Base-by-base conservation (phyloP, 1,140 invertebrate species). In the Diachasma alloeum region DNA sequence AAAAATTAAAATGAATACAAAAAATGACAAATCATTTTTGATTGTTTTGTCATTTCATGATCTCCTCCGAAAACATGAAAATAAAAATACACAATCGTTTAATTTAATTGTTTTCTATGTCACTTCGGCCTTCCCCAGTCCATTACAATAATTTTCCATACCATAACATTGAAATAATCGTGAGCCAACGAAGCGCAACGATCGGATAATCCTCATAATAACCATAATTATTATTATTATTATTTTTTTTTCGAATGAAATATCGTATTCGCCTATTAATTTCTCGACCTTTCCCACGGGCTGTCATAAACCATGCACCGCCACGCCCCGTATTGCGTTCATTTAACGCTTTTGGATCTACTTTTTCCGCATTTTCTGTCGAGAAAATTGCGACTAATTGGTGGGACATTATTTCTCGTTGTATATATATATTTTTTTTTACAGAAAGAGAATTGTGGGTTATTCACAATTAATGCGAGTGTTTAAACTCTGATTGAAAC, bases 191-290 rank as follows among this genome's bases (percentile, higher is more conserved):
- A 72, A 59, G 56, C 22, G 56, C 31, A 63, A 74, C 56, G 19
- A 42, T 24, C 11, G 39, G 72, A 66, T 74, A 74, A 74, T 74
- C 72, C 56, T 74, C 36, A 10, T 63, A 24, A 63, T 63, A 63
- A 63, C 15, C 2, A 56, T 46, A 17, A 72, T 72, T n/a, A 36
- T 72, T 56, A 22, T 42, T 37, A 5, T 42, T 42, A 11, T 42
- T 42, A 42, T 11, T 42, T 31, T 3, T 46, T 72, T 48, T 72
- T 31, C 26, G 46, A 56, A 31, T 73, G 1, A 42, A 73, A 73
- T 73, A 76, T 71, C 48, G 39, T 53, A 71, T 76, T 76, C 11
- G 10, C 31, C 13, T 71, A 76, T 76, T 71, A 76, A 75, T 46
- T 71, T 63, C 17, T n/a, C 67, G 37, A 8, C 4, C 17, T 76